A percentile compares a stretch with the other conserved stretches of the same genome.
phyloP scores from a whole-genome alignment of 2,797 vertebrate species.

The Trematomus bernacchii region DNA sequence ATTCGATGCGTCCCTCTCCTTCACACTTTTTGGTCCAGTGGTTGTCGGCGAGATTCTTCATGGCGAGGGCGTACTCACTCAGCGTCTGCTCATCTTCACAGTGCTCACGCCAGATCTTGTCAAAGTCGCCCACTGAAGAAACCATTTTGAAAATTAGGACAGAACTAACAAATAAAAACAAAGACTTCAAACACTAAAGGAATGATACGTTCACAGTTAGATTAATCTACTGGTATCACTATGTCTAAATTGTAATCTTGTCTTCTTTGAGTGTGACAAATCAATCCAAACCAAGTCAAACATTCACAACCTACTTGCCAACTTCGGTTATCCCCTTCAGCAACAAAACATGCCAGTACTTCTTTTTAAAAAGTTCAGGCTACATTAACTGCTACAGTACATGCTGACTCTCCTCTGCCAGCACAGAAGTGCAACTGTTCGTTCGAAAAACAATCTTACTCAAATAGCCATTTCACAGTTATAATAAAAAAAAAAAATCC shows the following conservation, averaged over 20 bases:
- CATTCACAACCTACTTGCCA: slow-evolving; percentile 62
- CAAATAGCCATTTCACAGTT: slow-evolving; percentile 31
- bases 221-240: background rate
- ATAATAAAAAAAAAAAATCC: slow-evolving; percentile 32
- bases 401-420: slow-evolving; percentile 19
- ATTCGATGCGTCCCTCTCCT: slow-evolving; percentile 97
- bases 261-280: background rate
- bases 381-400: slow-evolving; percentile 1
- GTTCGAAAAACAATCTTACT: slow-evolving; percentile 20
- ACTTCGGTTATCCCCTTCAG: slow-evolving; percentile 28
- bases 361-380: slow-evolving; percentile 15
- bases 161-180: background rate
- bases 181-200: background rate
- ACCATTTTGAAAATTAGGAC: background rate
- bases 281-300: slow-evolving; percentile 3
- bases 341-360: slow-evolving; percentile 18
- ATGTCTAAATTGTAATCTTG: background rate
- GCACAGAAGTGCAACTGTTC: slow-evolving; percentile 45
- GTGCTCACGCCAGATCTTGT: slow-evolving; percentile 99
- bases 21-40: slow-evolving; percentile 96
- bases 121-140: slow-evolving; percentile 95
- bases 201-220: background rate
- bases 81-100: slow-evolving; percentile 97
- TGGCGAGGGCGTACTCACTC: slow-evolving; percentile 97
- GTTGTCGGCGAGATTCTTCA: slow-evolving; percentile 98